Base-by-base conservation (phyloP, 2,113 vertebrate species). In the Hippocampus comes region DNA sequence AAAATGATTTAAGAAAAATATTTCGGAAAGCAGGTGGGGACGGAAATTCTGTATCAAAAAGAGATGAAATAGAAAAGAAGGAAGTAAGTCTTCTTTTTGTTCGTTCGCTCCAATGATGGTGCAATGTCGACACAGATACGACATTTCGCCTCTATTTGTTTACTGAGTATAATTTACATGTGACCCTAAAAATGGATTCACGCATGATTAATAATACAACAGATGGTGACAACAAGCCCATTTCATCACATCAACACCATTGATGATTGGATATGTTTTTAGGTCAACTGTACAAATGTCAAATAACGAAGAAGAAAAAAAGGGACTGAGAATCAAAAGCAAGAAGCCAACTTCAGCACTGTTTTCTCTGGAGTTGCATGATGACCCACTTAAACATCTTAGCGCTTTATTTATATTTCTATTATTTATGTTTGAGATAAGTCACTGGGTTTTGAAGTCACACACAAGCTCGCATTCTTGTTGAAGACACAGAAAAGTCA, bases 271-370 rank as follows among this genome's bases (percentile, higher is more conserved):
- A 77, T 83, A 27, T 69, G 76, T 77, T 82, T 88, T 89, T 84
- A 83, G 88, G 84, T 83, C 87, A 88, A 66, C 77, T 79, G 71
- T 80, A 81, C 69, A 86, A 82, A 78, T 86, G 86, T 88, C 85
- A 86, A 84, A 76, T 77, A 73, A 86, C 73, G 72, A 75, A 57
- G 68, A 67, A 21, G 68, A 69, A 20, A 53, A 53, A 53, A 55
- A 55, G 49, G n/a, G 48, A 11, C 70, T 70, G 51, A 69, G 77
- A 80, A 82, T 77, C 21, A 74, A 83, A 85, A 75, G 41, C 46
- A 57, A 69, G 25, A 57, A 86, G 63, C 15, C 25, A 23, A 8
- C 78, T 85, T 59, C 79, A 80, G 77, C 77, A 68, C 49, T 63
- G 57, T 76, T 82, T 83, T 73, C 85, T 89, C 86, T 71, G 56